Percentiles rank a stretch among this genome's conserved stretches.
Conservation (phyloP, 1,140 invertebrate species). For the Caenorhabditis remanei region DNA sequence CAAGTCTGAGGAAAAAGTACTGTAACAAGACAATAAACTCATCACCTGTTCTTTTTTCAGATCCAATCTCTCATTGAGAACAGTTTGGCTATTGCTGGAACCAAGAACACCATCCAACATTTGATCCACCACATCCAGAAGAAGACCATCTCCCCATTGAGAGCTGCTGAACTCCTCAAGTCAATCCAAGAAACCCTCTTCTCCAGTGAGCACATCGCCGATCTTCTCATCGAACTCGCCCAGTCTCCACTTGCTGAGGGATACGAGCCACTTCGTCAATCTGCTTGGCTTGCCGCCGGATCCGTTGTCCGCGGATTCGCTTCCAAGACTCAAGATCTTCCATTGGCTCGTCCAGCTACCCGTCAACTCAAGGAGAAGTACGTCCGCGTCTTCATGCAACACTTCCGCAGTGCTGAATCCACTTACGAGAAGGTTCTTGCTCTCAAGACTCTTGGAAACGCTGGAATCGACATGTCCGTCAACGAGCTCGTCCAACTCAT, state of each 20-base stretch:
- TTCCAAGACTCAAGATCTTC: constrained; percentile 47
- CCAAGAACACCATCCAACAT: constrained; percentile 66
- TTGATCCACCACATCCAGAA: constrained; percentile 56
- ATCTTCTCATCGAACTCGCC: constrained; percentile 45
- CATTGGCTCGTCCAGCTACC: background rate
- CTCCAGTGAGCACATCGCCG: constrained; percentile 58
- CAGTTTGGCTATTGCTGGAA: constrained; percentile 66
- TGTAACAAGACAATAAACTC: background rate
- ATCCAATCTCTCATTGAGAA: constrained; percentile 59
- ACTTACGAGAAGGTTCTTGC: constrained; percentile 67
- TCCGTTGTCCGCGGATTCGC: constrained; percentile 57
- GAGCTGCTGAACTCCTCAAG: constrained; percentile 62
- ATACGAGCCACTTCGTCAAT: constrained; percentile 54
- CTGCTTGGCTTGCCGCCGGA: constrained; percentile 59
- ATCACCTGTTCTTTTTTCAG: background rate
- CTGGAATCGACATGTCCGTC: constrained; percentile 71
- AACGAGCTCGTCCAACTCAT: constrained; percentile 69
- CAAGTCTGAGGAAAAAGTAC: constrained; percentile 56
- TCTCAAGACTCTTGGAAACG: constrained; percentile 73
- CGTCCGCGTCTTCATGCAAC: constrained; percentile 60
- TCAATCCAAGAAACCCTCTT: constrained; percentile 55
- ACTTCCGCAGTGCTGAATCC: constrained; percentile 59
- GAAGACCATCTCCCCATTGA: constrained; percentile 57
- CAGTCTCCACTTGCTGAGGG: constrained; percentile 21
- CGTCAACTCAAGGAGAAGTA: constrained; percentile 48